These are phyloP conservation scores for Gymnosoma rotundatum DNA, from an alignment of 2,888 invertebrate genomes.

Conservation along the genomic window DNA sequence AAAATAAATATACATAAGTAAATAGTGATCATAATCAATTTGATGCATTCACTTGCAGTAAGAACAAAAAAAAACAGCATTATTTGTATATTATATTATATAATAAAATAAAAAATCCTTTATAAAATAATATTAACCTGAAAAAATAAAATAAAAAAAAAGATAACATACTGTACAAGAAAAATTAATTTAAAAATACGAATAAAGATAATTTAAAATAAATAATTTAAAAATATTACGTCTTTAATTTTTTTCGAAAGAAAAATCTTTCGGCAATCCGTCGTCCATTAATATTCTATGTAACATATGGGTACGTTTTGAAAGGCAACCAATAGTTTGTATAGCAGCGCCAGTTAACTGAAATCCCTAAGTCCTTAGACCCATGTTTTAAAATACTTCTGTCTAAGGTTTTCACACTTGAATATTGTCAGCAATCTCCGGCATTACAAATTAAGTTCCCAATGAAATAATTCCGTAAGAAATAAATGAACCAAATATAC, in stretches of 20 bases:
- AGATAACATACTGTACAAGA: conserved; percentile 72
- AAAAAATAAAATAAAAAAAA: conserved; percentile 69
- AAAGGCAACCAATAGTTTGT: too few relatives aligned
- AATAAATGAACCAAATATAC: too few relatives aligned
- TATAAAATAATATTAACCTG: conserved; percentile 68
- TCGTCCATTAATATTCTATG: too few relatives aligned
- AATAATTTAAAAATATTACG: conserved; percentile 67
- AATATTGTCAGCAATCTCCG: too few relatives aligned
- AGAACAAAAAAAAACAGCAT: conserved; percentile 64
- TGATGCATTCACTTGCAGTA: conserved; percentile 63
- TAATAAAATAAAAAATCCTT: conserved; percentile 63
- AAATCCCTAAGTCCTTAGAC: too few relatives aligned
- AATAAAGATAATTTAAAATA: conserved; percentile 71
- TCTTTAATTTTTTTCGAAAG: conserved; percentile 4
- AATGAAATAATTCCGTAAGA: too few relatives aligned
- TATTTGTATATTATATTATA: conserved; percentile 74
- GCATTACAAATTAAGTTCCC: too few relatives aligned
- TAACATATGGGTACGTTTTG: too few relatives aligned
- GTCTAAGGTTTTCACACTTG: too few relatives aligned
- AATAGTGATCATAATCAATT: conserved; percentile 54
- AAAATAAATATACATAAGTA: conserved; percentile 8
- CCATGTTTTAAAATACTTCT: too few relatives aligned
- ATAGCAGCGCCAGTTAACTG: too few relatives aligned
- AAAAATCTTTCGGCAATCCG: too few relatives aligned
- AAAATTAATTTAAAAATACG: conserved; percentile 72